Percentiles rank a stretch among this genome's conserved stretches.
phyloP scores from a whole-genome alignment of 2,888 invertebrate genomes.

The Caenorhabditis doughertyi region DNA sequence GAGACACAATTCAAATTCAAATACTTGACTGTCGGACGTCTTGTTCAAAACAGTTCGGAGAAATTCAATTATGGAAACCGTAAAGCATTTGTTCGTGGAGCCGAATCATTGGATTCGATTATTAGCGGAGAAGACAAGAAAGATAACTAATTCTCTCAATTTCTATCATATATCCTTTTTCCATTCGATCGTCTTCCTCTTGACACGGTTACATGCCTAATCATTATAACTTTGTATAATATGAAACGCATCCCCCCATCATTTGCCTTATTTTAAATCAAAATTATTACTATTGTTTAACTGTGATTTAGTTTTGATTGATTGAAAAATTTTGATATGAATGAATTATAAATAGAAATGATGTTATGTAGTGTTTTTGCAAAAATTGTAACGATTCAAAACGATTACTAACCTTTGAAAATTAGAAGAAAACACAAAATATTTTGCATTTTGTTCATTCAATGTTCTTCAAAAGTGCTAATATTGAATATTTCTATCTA shows the following conservation, averaged over 20 bases:
- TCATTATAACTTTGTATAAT: constrained; percentile 19
- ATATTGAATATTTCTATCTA: too few relatives aligned
- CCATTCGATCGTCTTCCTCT: constrained; percentile 19
- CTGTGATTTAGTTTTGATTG: constrained; percentile 27
- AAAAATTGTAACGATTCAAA: too few relatives aligned
- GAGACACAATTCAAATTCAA: constrained; percentile 73
- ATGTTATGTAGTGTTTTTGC: too few relatives aligned
- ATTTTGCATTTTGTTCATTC: too few relatives aligned
- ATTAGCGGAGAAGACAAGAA: constrained; percentile 34
- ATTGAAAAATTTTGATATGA: not conserved
- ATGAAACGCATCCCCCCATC: not conserved
- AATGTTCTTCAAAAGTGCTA: too few relatives aligned
- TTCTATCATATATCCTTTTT: not conserved
- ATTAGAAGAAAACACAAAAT: too few relatives aligned
- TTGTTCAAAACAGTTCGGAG: constrained; percentile 72
- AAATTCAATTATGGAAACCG: constrained; percentile 69
- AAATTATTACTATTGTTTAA: too few relatives aligned
- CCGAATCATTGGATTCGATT: constrained; percentile 43
- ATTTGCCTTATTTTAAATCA: not conserved
- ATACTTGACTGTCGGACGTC: constrained; percentile 75
- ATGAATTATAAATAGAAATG: too few relatives aligned
- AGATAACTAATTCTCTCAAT: constrained; percentile 31
- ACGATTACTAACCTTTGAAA: too few relatives aligned
- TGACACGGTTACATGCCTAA: constrained; percentile 22
- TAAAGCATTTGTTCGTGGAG: constrained; percentile 61